Conservation (phyloP, 2,888 invertebrate species). For the Apoda limacodes region DNA sequence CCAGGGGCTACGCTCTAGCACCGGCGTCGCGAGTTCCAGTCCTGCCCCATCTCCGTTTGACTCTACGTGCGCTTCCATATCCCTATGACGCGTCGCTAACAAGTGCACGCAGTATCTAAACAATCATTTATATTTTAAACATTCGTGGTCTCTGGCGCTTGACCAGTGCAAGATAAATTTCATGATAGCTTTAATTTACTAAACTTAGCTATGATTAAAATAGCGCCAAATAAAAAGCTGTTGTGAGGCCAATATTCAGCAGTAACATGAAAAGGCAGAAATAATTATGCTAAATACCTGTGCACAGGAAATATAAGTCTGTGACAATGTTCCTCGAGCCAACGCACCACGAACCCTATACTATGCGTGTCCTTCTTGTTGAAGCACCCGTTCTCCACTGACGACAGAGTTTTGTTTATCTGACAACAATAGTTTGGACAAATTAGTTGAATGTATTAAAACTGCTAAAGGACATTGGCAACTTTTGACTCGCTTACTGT, state of each 20-base stretch:
- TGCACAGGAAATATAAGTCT: constrained; percentile 82
- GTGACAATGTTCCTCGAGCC: constrained; percentile 84
- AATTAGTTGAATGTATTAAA: constrained; percentile 2
- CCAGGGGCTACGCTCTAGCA: constrained; percentile 60
- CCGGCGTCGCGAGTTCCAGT: constrained; percentile 81
- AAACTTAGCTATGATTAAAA: no score
- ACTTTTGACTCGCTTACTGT: no score
- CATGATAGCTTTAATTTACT: no score
- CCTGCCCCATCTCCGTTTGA: constrained; percentile 45
- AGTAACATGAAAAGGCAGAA: not conserved
- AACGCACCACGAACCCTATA: constrained; percentile 81
- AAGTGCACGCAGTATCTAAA: constrained; percentile 60
- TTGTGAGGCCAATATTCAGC: no score
- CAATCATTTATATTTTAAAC: no score
- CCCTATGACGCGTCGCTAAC: constrained; percentile 69
- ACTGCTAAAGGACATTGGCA: no score
- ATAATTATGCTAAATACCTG: constrained; percentile 56
- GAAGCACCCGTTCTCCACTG: constrained; percentile 84
- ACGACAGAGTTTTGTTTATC: constrained; percentile 77
- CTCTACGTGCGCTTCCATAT: constrained; percentile 39
- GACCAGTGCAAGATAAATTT: no score
- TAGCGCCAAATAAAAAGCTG: no score
- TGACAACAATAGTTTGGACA: constrained; percentile 29
- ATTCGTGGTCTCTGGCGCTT: no score
- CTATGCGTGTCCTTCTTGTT: constrained; percentile 81